Conservation (phyloP, 2,888 invertebrate genomes). For the Cerastis rubricosa region DNA sequence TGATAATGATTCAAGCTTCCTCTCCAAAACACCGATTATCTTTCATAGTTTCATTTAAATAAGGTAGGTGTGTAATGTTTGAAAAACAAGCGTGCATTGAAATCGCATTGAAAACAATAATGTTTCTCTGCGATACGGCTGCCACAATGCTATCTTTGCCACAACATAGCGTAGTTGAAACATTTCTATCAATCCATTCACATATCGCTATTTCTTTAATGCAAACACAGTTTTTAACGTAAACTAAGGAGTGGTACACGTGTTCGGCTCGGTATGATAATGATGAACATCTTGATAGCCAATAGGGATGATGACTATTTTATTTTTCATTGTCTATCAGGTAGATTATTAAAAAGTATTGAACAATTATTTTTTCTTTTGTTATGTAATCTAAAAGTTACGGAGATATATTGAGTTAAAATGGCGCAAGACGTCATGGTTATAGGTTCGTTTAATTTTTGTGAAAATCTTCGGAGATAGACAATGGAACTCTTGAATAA, state of each 20-base stretch:
- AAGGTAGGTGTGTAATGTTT: slow-evolving; percentile 19
- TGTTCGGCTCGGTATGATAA: background rate
- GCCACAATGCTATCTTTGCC: slow-evolving; percentile 29
- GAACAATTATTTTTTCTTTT: too few relatives aligned
- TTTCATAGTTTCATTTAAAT: slow-evolving; percentile 1
- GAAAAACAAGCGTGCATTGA: slow-evolving; percentile 32
- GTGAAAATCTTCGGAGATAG: too few relatives aligned
- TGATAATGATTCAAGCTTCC: too few relatives aligned
- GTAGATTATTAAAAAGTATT: too few relatives aligned
- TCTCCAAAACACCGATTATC: background rate
- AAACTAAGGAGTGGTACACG: background rate
- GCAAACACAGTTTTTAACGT: slow-evolving; percentile 13
- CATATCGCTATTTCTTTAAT: slow-evolving; percentile 1
- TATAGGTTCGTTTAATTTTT: too few relatives aligned
- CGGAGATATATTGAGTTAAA: too few relatives aligned
- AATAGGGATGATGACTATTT: too few relatives aligned
- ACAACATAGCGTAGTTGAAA: slow-evolving; percentile 18
- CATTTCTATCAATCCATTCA: slow-evolving; percentile 27
- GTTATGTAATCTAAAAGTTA: too few relatives aligned
- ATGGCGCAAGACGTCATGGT: too few relatives aligned
- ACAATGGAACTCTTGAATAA: too few relatives aligned
- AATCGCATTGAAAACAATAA: slow-evolving; percentile 41
- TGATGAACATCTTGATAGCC: background rate
- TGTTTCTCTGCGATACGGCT: slow-evolving; percentile 35
- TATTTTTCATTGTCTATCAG: too few relatives aligned